Evolutionary conservation across 1,140 invertebrate species (phyloP).

Genomic region (Eumeta japonica): DNA sequence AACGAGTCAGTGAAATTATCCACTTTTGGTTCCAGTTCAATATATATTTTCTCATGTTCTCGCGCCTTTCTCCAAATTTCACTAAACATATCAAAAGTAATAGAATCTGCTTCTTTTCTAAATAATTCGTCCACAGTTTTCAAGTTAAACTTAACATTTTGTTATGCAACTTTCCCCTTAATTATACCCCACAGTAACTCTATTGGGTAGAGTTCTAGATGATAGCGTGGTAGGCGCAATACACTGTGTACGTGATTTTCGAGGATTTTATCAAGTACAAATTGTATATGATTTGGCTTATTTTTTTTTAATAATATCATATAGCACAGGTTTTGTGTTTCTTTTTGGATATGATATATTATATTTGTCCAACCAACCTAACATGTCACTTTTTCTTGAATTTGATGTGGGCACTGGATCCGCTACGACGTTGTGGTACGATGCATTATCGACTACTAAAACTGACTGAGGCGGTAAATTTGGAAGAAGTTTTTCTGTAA

Average conservation of each 20-base stretch:
- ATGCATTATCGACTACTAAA: constrained; percentile 3
- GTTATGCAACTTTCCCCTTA: constrained; percentile 8
- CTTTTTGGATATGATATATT: constrained; percentile 5
- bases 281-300: constrained; percentile 9
- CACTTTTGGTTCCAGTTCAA: too few relatives aligned
- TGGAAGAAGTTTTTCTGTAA: too few relatives aligned
- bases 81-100: too few relatives aligned
- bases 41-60: too few relatives aligned
- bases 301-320: constrained; percentile 9
- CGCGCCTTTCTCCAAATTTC: too few relatives aligned
- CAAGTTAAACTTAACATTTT: constrained; percentile 9
- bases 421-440: constrained; percentile 4
- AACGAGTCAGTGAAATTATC: too few relatives aligned
- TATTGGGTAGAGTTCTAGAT: constrained; percentile 10
- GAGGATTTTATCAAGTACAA: constrained; percentile 9
- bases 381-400: constrained; percentile 11
- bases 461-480: too few relatives aligned
- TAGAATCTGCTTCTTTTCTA: too few relatives aligned
- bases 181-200: constrained; percentile 10
- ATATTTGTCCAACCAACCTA: constrained; percentile 9
- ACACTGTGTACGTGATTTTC: constrained; percentile 7
- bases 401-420: constrained; percentile 2
- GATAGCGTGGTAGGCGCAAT: constrained; percentile 9
- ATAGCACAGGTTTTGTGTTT: constrained; percentile 9
- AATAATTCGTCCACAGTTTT: too few relatives aligned